A percentile compares a stretch with the other conserved stretches of the same genome.
These are phyloP conservation scores for Agrypnia vestita DNA, from an alignment of 1,140 invertebrate genomes.

Conservation along the genomic window DNA sequence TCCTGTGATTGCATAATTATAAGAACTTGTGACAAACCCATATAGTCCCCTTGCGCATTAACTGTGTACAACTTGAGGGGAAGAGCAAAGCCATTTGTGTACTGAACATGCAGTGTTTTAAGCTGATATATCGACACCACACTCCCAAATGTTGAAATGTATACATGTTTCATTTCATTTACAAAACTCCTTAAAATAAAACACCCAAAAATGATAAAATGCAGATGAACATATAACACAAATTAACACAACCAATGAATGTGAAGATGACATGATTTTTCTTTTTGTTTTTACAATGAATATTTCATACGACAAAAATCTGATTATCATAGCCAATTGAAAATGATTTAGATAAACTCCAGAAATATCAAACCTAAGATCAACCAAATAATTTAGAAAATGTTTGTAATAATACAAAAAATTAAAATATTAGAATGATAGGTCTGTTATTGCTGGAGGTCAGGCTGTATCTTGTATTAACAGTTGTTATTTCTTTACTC, in stretches of 20 bases:
- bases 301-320: conserved; percentile 17
- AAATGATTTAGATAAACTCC: conserved; percentile 28
- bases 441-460: conserved; percentile 54
- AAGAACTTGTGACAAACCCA: not conserved
- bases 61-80: not conserved
- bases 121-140: conserved; percentile 40
- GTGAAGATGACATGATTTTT: conserved; percentile 44
- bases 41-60: too few relatives aligned
- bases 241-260: conserved; percentile 52
- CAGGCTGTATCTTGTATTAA: conserved; percentile 74
- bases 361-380: conserved; percentile 41
- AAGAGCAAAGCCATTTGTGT: conserved; percentile 31
- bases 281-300: conserved; percentile 32
- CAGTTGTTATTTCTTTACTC: conserved; percentile 60
- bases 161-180: conserved; percentile 29
- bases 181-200: conserved; percentile 45
- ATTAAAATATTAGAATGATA: not conserved
- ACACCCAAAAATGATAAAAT: conserved; percentile 52
- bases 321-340: conserved; percentile 43
- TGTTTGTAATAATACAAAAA: not conserved
- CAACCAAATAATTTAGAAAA: not conserved
- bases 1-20: not conserved
- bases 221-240: conserved; percentile 49
- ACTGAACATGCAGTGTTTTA: conserved; percentile 51
- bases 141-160: conserved; percentile 37